Conservation (phyloP, 2,797 vertebrate genomes). For the Sylvilagus floridanus region DNA sequence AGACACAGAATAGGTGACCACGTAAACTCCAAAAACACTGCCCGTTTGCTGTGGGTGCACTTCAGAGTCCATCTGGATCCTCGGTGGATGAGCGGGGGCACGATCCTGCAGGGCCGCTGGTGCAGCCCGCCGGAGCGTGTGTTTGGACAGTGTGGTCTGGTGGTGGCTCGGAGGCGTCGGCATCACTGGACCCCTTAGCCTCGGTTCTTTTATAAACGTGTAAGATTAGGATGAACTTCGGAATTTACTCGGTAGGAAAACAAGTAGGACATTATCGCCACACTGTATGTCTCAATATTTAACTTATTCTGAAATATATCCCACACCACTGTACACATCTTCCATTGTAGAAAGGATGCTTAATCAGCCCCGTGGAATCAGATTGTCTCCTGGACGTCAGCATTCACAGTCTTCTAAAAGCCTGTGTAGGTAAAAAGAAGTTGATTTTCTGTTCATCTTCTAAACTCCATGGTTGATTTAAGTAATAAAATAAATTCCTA, state of each 20-base stretch:
- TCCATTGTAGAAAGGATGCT: conserved; percentile 80
- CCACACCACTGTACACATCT: conserved; percentile 76
- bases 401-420: background rate
- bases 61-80: conserved; percentile 26
- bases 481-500: conserved; percentile 80
- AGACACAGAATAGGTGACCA: conserved; percentile 43
- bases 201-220: conserved; percentile 81
- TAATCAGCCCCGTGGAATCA: conserved; percentile 67
- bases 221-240: conserved; percentile 79
- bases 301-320: conserved; percentile 88
- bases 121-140: conserved; percentile 81
- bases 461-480: conserved; percentile 82
- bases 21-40: conserved; percentile 5
- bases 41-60: background rate
- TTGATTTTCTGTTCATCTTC: conserved; percentile 80
- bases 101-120: conserved; percentile 76
- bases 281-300: conserved; percentile 85
- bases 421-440: conserved; percentile 53
- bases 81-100: conserved; percentile 66
- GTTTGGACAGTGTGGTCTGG: conserved; percentile 81
- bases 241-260: conserved; percentile 82
- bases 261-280: conserved; percentile 81
- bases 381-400: conserved; percentile 31
- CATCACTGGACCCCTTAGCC: conserved; percentile 81
- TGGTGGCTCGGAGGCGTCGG: conserved; percentile 68